Evolutionary conservation across 2,888 invertebrate genomes (phyloP), one percentile per base, ranked within the genome.

Genomic region (Ethmia dodecea): DNA sequence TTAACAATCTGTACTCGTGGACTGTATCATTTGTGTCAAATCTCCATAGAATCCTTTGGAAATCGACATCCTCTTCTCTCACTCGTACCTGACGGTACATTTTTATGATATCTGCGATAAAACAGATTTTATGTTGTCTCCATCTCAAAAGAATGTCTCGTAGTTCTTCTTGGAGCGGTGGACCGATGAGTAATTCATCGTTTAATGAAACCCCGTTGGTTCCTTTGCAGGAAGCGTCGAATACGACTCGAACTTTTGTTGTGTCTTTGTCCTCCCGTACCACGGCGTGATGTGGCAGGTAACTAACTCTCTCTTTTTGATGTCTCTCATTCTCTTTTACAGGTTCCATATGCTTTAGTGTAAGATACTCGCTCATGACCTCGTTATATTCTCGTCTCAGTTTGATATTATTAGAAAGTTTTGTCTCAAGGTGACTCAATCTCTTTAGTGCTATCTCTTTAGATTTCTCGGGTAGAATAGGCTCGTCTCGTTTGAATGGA

Each of bases 201-300:
- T 46, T 47, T 16, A 48, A 31, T 3, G 47, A 44, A 9, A 38
- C 42, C 37, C 35, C 43, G 8, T 36, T 41, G 33, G 10, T 38
- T 34, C 43, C 41, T 41, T 13, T 13, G 35, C 42, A 42, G 16
- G 40, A 44, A 29, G 40, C 46, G 24, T 49, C 46, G 32, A 48
- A 52, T 5, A 52, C 49, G n/a, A 43, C 40, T 13, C 52, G 26
- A n/a, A 52, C 22, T 20, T 46, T 49, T 1, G 49, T 52, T 13
- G 36, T 44, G 12, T 29, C 6, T 28, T 43, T 47, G 15, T 27
- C 31, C 14, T 35, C 34, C 13, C 43, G 14, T 25, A 45, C 30
- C 2, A 49, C 45, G 24, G 44, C 47, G 27, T 49, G 49, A 29
- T 49, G 48, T 31, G 47, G 47, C 42, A 49, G 40, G 39, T 47